Base-by-base conservation (phyloP, 2,888 invertebrate species). In the Apomyelois bistriatella region DNA sequence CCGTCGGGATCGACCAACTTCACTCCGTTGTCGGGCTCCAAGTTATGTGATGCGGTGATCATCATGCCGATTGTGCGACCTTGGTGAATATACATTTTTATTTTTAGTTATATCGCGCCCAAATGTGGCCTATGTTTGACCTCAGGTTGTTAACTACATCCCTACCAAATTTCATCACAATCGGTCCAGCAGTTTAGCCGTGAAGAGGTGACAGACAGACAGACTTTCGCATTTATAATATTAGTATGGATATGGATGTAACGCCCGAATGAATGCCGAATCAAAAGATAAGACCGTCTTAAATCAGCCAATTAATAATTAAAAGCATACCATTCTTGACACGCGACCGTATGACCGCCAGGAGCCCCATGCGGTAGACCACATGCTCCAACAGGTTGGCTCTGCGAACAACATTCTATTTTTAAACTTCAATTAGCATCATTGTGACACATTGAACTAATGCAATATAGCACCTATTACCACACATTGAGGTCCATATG, bases 1-100 rank as follows among this genome's bases (percentile, higher is more conserved):
- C 99, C 99, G 61, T 93, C 93, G 1, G 98, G 98, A 85, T 99
- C 99, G 42, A 99, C 94, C 46, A 99, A 86, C 82, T 99, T 99
- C 1, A 98, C 96, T 0, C 99, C 99, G 81, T 99, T 99, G 76
- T 99, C 99, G 0, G 94, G 94, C 78, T 96, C 98, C 41, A 98
- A 95, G 85, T 99, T 99, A 80, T 99, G 99, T 0, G 99, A 99
- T 0, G 99, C 99, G 0, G 99, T 99, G 57, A 99, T 97, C 99
- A 99, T 99, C n/a, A 99, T 93, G 40, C 99, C 99, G 70, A 98
- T 95, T 35, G 94, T 93, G 70, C 94, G 94, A 88, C 86, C 91
- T 91, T 75, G 1, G 28, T 32, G 8, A 8, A 32, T 6, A 32
- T 6, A 32, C 5, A 22, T 22, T n/a, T n/a, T n/a, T n/a, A 28